Evolutionary conservation across 2,113 vertebrate genomes (phyloP), one percentile per base, ranked within the genome.

Genomic region (Mionectes macconnelli): DNA sequence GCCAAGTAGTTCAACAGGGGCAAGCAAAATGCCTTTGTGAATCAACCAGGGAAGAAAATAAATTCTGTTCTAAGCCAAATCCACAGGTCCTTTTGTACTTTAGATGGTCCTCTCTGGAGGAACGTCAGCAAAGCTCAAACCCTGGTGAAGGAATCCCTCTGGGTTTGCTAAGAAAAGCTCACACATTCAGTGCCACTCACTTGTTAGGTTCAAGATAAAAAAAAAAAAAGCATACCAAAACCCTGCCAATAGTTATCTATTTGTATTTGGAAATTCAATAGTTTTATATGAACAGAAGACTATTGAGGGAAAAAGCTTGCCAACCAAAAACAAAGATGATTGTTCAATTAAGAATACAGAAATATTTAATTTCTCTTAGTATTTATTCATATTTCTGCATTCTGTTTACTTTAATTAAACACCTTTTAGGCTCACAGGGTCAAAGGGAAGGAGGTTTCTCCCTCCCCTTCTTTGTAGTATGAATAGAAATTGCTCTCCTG

Each of bases 361-460:
- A 94, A 86, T 72, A 74, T 75, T 88, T 85, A 33, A 79, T 83
- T 94, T 88, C 12, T 64, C 11, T 60, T 56, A 47, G 20, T 1
- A 42, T 16, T 60, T 96, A 78, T 82, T 78, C 31, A 64, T 76
- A 86, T 84, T 87, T 89, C 11, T 87, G n/a, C 22, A 89, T 89
- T 55, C 52, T 75, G 89, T 93, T 91, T 87, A 69, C 19, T 95
- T 91, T 91, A 85, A 68, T 93, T 77, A 92, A 83, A 49, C 10
- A 83, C 25, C 47, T 37, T 74, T 67, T 68, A 89, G 60, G 27
- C 20, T 85, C 4, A 0, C 19, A 69, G 68, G 22, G 44, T 50
- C 33, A 44, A 92, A 68, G 35, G 22, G 27, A 93, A 86, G 19
- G 21, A 28, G 4, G 0, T 75, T 95, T 85, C 45, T 91, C 28